Conservation (phyloP, 2,888 invertebrate genomes). For the Mesorhabditis sp. region DNA sequence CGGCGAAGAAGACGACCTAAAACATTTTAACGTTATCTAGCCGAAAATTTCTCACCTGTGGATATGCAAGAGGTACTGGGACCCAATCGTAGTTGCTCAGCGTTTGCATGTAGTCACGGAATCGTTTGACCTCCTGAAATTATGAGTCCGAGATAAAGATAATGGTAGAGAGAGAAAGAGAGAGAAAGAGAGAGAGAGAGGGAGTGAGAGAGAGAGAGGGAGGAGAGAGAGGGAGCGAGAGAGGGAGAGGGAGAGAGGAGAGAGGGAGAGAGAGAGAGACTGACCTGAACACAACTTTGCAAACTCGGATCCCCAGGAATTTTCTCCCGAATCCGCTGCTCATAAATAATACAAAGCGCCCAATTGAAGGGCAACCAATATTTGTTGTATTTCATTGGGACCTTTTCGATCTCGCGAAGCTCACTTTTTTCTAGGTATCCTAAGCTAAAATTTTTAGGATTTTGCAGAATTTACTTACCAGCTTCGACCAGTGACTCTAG, state of each 20-base stretch:
- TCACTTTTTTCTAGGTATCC: background rate
- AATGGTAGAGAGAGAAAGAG: background rate
- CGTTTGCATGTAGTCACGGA: background rate
- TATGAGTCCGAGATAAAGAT: background rate
- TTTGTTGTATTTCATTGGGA: background rate
- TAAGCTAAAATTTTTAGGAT: no score
- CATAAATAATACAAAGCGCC: background rate
- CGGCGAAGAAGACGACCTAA: background rate
- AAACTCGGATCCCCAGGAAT: background rate
- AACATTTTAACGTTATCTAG: background rate
- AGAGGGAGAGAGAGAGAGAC: background rate
- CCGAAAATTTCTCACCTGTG: background rate
- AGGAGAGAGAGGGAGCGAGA: background rate
- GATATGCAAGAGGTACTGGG: background rate
- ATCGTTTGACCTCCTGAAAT: background rate
- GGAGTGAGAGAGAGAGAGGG: background rate
- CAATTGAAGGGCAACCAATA: constrained; percentile 4
- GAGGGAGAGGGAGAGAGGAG: background rate
- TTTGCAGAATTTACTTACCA: no score
- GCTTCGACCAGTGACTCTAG: background rate
- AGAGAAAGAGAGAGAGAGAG: background rate
- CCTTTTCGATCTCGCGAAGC: background rate
- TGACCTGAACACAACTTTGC: background rate
- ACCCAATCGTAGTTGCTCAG: background rate
- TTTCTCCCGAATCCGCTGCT: background rate